These are phyloP conservation scores for Amphipoea oculea DNA, from an alignment of 2,888 invertebrate species.

Conservation along the genomic window DNA sequence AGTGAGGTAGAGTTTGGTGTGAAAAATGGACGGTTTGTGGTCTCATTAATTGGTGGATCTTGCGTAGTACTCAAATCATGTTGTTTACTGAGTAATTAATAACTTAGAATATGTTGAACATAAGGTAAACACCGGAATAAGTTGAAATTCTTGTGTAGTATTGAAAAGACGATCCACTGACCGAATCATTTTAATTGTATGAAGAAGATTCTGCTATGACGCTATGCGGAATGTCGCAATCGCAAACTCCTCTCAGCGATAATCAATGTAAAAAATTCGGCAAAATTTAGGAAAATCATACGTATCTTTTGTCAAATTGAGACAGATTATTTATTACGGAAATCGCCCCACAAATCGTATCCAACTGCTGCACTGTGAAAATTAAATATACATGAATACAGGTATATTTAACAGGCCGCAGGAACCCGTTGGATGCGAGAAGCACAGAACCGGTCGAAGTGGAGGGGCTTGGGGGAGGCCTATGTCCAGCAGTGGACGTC, in stretches of 20 bases:
- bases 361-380: neutral
- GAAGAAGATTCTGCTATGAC: neutral
- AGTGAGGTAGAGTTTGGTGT: neutral
- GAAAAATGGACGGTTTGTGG: neutral
- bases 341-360: too few relatives aligned
- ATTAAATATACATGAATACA: neutral
- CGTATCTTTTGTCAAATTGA: neutral
- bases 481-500: too few relatives aligned
- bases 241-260: neutral
- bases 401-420: neutral
- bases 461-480: too few relatives aligned
- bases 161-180: too few relatives aligned
- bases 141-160: neutral
- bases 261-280: neutral
- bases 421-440: too few relatives aligned
- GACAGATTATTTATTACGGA: neutral
- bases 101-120: neutral
- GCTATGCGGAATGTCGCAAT: neutral
- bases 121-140: neutral
- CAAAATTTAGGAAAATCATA: neutral
- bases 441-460: too few relatives aligned
- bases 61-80: neutral
- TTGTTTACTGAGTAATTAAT: neutral
- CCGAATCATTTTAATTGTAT: neutral
- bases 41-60: neutral